A percentile compares a stretch with the other conserved stretches of the same genome.
Conservation (phyloP, 2,797 vertebrate genomes). For the Spea hammondii region DNA sequence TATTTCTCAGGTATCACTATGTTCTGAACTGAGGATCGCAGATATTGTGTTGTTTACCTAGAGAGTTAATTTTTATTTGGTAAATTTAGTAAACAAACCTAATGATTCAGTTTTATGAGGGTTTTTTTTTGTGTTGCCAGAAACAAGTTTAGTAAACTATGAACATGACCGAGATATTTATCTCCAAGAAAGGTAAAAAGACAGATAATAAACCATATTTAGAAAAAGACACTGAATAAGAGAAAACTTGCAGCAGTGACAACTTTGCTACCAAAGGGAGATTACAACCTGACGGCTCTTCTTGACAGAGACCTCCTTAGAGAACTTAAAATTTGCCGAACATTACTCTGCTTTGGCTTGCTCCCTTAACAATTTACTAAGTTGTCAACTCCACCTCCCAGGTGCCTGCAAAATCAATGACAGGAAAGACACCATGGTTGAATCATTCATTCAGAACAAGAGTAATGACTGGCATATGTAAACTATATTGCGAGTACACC, state of each 20-base stretch:
- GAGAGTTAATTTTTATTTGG: no score
- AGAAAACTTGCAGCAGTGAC: constrained; percentile 40
- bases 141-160: no score
- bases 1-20: no score
- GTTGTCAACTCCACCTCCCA: constrained; percentile 50
- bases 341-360: constrained; percentile 41
- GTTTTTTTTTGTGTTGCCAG: no score
- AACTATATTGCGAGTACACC: constrained; percentile 16
- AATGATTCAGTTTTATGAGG: no score
- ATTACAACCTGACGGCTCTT: constrained; percentile 43
- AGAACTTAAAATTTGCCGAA: constrained; percentile 45
- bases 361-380: constrained; percentile 52
- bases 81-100: no score
- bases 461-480: constrained; percentile 41
- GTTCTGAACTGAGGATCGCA: no score
- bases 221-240: constrained; percentile 24
- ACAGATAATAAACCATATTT: neutral
- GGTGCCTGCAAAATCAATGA: constrained; percentile 49
- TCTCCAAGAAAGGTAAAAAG: constrained; percentile 7
- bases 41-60: no score
- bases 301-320: constrained; percentile 44
- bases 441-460: constrained; percentile 40
- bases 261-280: constrained; percentile 41
- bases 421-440: constrained; percentile 14
- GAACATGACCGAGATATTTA: no score